Base-by-base conservation (phyloP, 2,797 vertebrate species). In the Mycteria americana region DNA sequence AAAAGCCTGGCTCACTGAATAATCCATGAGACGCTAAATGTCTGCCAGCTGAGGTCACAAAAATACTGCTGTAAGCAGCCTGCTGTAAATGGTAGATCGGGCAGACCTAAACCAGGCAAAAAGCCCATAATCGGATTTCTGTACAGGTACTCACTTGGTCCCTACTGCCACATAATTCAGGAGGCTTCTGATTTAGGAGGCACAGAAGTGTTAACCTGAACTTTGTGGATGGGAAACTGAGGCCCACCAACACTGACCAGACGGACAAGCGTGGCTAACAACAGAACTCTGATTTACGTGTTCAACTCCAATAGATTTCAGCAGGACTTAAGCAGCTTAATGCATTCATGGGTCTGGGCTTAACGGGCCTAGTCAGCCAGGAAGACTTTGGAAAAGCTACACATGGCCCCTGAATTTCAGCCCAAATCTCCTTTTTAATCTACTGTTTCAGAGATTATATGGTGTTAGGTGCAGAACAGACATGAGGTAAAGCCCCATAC, bases 1-100 rank as follows among this genome's bases (percentile, higher is more conserved):
- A 67, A 87, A 94, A 92, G 69, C 63, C 83, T 92, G 45, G 22
- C 63, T 93, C 21, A 10, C 67, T 94, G 88, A 91, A 92, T 97
- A 93, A 95, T 94, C 87, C 68, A 57, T 51, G 56, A 91, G 89
- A 77, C 94, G 68, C 41, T 85, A 77, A 85, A 60, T 51, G 50
- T 78, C 54, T 96, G 84, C 63, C 15, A 82, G 22, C 7, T 54
- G 51, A 87, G 83, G 83, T 92, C 80, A 82, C 70, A 78, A 7
- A 85, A 92, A 48, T 41, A 64, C n/a, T 59, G 27, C 54, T 84
- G 21, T 37, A 74, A 72, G 54, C 65, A 83, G 31, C n/a, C 67
- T 85, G 39, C 63, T 82, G 25, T 45, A 70, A 54, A 14, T 35
- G 56, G 51, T 43, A 67, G 65, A 31, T 22, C 91, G 93, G 19